Evolutionary conservation across 2,888 invertebrate species (phyloP), one percentile per base, ranked within the genome.

Genomic region (Orchesella flavescens): DNA sequence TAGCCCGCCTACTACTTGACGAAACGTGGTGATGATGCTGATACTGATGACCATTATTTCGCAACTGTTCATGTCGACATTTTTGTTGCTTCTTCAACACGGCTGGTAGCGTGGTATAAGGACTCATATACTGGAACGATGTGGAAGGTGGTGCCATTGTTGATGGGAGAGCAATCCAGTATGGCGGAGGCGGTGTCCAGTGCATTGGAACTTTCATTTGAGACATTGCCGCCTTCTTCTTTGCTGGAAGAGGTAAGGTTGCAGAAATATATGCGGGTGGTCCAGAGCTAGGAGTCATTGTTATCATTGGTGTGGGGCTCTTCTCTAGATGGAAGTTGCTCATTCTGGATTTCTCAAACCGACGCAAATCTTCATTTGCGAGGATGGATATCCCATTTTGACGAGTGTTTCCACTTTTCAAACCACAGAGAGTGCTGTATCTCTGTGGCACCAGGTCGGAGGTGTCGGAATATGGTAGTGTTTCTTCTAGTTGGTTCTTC

Each of bases 101-200:
- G 44, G 81, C 81, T 57, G 81, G 81, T 9, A 81, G 57, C 43
- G 81, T 81, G 7, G 81, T 81, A 21, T 81, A 81, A 5, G 81
- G 74, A 19, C 61, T 65, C 13, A 81, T 49, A 53, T 81, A 81
- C 61, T 77, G 77, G 74, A 81, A 74, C 5, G 46, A n/a, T 34
- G 73, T 57, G 61, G 81, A 68, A 24, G 80, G 73, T n/a, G 43
- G 80, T 34, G 80, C 55, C 46, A 81, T 66, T 1, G 59, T 59
- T 9, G 81, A 74, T 68, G 81, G 74, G 17, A 81, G 69, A 43
- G 81, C 81, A 61, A 81, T 81, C 81, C 81, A 81, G 69, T 81
- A 81, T n/a, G 74, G 65, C 19, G 66, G 74, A 5, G 81, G 74
- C 19, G 81, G 74, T 15, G 81, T 74, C 81, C 81, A 81, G 2